Evolutionary conservation across 2,888 invertebrate species (phyloP), one percentile per base, ranked within the genome.

Genomic region (Agriopis aurantiaria): DNA sequence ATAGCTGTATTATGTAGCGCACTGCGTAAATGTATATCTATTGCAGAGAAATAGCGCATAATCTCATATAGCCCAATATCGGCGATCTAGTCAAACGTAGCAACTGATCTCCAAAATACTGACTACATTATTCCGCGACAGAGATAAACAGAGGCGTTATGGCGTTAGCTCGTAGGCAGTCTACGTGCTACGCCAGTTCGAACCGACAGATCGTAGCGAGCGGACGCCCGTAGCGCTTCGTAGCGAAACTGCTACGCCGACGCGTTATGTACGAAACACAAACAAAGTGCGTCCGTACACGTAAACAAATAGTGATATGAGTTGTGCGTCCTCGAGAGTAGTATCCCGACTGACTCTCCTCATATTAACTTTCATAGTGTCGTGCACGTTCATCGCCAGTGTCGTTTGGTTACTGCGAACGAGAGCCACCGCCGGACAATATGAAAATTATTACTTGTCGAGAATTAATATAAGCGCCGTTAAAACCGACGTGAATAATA

Each of bases 401-500:
- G 87, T 94, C 73, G 91, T 93, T 87, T 94, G 94, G 94, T 82
- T 94, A 79, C 80, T 93, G 79, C 88, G 89, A 81, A 90, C 90
- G 72, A 89, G 86, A 79, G 85, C 87, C 81, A 87, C 87, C 62
- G 80, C 87, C 72, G 84, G 88, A 82, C 91, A 93, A 87, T 92
- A 93, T 92, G 94, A 94, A 84, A 94, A 92, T 89, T 94, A 93
- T 89, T 93, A 94, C 91, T 90, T 94, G 90, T 93, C 94, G 91
- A 91, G 93, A 90, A 93, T 94, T 92, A 94, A 94, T 93, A 92
- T 93, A 90, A 94, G 90, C 86, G 80, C 85, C 68, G 85, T 84
- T 79, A 89, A 86, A 79, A 84, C 82, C 79, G 86, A 85, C 73
- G 87, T 85, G 75, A 88, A 83, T 78, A 88, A 83, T 78, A 89